These are phyloP conservation scores for Actinia tenebrosa DNA, from an alignment of 64 coral and sea anemone species.

Conservation along the genomic window DNA sequence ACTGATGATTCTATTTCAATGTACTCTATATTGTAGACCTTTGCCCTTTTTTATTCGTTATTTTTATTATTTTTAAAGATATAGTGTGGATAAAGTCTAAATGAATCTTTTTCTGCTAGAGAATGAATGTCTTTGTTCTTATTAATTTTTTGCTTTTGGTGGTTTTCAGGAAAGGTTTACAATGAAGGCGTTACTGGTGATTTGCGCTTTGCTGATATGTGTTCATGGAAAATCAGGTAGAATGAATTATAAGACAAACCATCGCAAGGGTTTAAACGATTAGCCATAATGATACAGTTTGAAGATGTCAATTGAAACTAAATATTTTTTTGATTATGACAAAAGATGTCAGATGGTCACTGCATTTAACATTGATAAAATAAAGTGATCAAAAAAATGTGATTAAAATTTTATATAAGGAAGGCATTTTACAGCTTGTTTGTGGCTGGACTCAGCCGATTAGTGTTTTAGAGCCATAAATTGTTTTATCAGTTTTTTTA, in stretches of 20 bases:
- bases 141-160: not conserved
- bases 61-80: not conserved
- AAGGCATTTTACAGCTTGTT: too few relatives aligned
- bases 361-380: not conserved
- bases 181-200: not conserved
- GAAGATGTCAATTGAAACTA: not conserved
- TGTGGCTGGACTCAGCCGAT: too few relatives aligned
- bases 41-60: not conserved
- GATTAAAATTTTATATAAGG: not conserved
- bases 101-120: not conserved
- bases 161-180: not conserved
- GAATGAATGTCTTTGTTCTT: not conserved
- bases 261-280: not conserved
- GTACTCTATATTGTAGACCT: not conserved
- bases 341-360: not conserved
- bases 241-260: not conserved
- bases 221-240: constrained; percentile 21
- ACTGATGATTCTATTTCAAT: not conserved
- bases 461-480: too few relatives aligned
- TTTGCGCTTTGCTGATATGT: not conserved
- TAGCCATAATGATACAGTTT: not conserved
- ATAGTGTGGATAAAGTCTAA: not conserved
- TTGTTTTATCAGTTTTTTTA: not conserved
- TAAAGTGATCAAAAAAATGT: not conserved
- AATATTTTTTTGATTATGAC: not conserved